Evolutionary conservation across 2,797 vertebrate species (phyloP).

Genomic region (Sebastes diaconus): DNA sequence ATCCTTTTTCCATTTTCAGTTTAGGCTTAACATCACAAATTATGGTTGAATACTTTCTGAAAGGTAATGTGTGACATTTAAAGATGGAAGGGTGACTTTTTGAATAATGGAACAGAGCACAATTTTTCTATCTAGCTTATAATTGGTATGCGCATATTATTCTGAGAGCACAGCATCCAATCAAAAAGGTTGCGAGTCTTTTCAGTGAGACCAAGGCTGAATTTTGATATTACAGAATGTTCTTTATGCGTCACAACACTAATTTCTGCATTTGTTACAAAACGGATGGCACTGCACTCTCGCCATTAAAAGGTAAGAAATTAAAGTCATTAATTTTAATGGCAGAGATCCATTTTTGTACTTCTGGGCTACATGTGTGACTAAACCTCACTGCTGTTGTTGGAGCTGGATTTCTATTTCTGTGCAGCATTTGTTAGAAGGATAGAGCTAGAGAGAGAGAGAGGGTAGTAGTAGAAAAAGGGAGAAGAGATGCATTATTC

Average conservation of each 20-base stretch:
- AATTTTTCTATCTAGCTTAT: constrained; percentile 16
- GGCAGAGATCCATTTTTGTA: constrained; percentile 40
- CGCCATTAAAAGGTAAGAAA: constrained; percentile 39
- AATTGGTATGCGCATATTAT: constrained; percentile 25
- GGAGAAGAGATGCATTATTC: constrained; percentile 57
- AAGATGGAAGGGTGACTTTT: constrained; percentile 27
- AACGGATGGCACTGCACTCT: constrained; percentile 13
- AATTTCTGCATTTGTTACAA: constrained; percentile 22
- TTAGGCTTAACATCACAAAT: not conserved
- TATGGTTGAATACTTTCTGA: not conserved
- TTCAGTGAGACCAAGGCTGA: constrained; percentile 16
- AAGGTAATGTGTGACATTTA: constrained; percentile 29
- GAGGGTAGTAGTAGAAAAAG: constrained; percentile 16
- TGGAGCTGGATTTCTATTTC: constrained; percentile 23
- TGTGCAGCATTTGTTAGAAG: constrained; percentile 27
- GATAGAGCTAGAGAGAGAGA: not conserved
- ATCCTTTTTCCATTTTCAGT: not conserved
- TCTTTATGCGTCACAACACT: not conserved
- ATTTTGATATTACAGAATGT: constrained; percentile 3
- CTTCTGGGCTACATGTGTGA: constrained; percentile 11
- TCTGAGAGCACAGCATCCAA: constrained; percentile 10
- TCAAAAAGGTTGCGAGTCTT: constrained; percentile 2
- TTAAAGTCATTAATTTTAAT: constrained; percentile 54
- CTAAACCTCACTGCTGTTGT: constrained; percentile 29
- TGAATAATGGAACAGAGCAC: constrained; percentile 17